phyloP scores from a whole-genome alignment of 1,140 invertebrate species.

The Battus philenor region DNA sequence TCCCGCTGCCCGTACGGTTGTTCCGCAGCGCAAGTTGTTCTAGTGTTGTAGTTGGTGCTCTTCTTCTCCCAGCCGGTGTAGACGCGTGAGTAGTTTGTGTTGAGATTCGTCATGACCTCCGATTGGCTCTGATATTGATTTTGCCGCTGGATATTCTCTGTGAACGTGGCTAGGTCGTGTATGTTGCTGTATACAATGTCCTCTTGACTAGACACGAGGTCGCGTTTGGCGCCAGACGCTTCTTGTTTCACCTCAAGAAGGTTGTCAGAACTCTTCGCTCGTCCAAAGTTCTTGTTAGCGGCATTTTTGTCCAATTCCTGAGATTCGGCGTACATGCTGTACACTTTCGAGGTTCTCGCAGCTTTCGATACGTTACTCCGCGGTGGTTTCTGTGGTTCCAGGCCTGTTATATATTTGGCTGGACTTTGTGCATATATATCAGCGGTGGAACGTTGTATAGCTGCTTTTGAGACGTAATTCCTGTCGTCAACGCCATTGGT shows the following conservation, averaged over 20 bases:
- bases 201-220: conserved; percentile 68
- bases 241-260: conserved; percentile 67
- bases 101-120: conserved; percentile 42
- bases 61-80: conserved; percentile 71
- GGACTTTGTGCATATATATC: conserved; percentile 65
- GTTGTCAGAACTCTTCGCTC: conserved; percentile 72
- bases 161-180: conserved; percentile 66
- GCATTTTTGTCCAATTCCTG: conserved; percentile 53
- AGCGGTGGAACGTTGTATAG: conserved; percentile 51
- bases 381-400: conserved; percentile 74
- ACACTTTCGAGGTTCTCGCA: conserved; percentile 70
- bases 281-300: conserved; percentile 60
- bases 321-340: conserved; percentile 67
- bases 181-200: conserved; percentile 69
- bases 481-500: conserved; percentile 61
- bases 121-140: conserved; percentile 51
- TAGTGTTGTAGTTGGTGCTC: conserved; percentile 50
- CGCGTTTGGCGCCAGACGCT: conserved; percentile 50
- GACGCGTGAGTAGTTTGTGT: conserved; percentile 60
- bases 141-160: conserved; percentile 63
- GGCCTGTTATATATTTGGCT: conserved; percentile 70
- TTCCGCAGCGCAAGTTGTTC: conserved; percentile 28
- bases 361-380: conserved; percentile 65
- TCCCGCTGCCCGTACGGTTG: conserved; percentile 58
- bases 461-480: conserved; percentile 58